Percentiles rank a stretch among this genome's conserved stretches.
Evolutionary conservation across 2,888 invertebrate genomes (phyloP).

Genomic region (Spisula subtruncata): DNA sequence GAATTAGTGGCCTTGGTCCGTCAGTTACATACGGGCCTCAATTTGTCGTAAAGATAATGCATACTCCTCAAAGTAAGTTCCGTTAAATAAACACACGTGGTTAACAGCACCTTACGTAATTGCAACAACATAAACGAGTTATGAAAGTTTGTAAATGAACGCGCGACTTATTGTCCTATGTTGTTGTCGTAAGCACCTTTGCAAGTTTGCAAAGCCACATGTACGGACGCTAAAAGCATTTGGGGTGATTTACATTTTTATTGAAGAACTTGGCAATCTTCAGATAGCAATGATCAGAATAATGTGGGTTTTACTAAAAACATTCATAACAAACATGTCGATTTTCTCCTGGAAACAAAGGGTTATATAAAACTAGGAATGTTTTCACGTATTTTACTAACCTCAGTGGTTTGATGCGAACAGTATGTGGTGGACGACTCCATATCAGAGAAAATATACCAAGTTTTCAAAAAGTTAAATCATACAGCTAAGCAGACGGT

Average conservation of each 20-base stretch:
- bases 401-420: conserved; percentile 6
- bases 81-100: too few relatives aligned
- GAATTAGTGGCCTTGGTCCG: too few relatives aligned
- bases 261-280: neutral
- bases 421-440: neutral
- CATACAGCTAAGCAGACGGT: conserved; percentile 41
- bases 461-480: conserved; percentile 31
- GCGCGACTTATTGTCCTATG: neutral
- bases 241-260: neutral
- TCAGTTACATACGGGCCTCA: too few relatives aligned
- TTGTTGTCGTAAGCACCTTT: neutral
- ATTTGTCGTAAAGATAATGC: too few relatives aligned
- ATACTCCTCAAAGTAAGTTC: too few relatives aligned
- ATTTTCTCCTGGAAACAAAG: conserved; percentile 10
- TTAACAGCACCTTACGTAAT: too few relatives aligned
- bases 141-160: too few relatives aligned
- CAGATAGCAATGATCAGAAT: neutral
- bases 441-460: conserved; percentile 25
- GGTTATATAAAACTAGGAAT: conserved; percentile 17
- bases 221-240: neutral
- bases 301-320: neutral
- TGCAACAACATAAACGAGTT: too few relatives aligned
- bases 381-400: neutral
- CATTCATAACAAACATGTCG: neutral
- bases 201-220: neutral